phyloP scores from a whole-genome alignment of 2,113 vertebrate genomes.

The Psilopsiagon aurifrons region DNA sequence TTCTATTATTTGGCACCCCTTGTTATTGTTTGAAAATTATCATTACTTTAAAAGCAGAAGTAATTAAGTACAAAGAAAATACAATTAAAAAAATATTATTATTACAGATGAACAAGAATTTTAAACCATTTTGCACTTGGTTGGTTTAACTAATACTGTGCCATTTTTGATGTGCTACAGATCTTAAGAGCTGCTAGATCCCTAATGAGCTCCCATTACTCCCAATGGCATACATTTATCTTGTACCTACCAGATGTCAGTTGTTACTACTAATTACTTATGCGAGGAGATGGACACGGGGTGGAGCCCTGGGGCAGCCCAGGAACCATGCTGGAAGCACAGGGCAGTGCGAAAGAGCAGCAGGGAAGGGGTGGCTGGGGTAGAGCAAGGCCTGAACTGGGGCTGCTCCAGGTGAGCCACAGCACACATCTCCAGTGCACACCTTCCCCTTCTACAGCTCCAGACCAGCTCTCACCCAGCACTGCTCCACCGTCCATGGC shows the following conservation, averaged over 20 bases:
- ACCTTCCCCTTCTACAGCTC: background rate
- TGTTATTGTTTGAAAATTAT: background rate
- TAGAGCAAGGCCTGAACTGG: background rate
- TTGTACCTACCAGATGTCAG: background rate
- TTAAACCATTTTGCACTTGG: background rate
- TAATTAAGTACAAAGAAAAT: background rate
- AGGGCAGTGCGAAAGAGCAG: background rate
- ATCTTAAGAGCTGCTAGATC: background rate
- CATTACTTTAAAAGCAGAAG: background rate
- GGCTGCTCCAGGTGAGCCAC: background rate
- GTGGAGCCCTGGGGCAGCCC: background rate
- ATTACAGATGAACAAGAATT: background rate
- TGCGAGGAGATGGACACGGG: background rate
- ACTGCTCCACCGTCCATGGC: background rate
- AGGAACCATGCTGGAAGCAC: background rate
- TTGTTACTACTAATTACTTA: background rate
- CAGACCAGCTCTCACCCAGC: background rate
- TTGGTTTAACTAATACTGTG: background rate
- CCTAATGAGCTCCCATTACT: background rate
- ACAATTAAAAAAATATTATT: background rate
- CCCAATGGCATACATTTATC: background rate
- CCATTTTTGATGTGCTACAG: background rate
- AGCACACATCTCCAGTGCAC: background rate
- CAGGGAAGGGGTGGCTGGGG: background rate
- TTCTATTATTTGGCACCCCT: background rate